Evolutionary conservation across 2,113 vertebrate genomes (phyloP), one percentile per base, ranked within the genome.

Genomic region (Phylloscopus trochilus): DNA sequence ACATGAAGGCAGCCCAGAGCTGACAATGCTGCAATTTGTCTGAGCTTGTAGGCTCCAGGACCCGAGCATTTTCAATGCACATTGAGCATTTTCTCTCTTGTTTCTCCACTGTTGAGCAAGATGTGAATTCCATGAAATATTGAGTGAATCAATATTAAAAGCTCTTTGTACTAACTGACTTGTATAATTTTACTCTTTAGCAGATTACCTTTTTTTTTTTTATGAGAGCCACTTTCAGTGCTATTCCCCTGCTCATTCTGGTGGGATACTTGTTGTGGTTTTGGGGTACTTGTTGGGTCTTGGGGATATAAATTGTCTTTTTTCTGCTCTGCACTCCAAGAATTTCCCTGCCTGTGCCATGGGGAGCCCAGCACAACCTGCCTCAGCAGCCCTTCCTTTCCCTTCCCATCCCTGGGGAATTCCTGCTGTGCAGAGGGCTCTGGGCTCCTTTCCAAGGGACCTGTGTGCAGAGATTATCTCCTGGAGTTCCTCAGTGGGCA

Each of bases 81-180:
- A 70, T 19, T 21, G 80, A 90, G 59, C 78, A 3, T 89, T 93
- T 95, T 78, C 74, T 79, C 74, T 59, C 83, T 51, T 2, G 0
- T 60, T 73, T 58, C 83, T 92, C 74, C 79, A 13, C 76, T 79
- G 52, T 67, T 82, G 83, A 93, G 89, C 67, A 55, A 77, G 92
- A 92, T 81, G 82, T 69, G 70, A 88, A 75, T 90, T 73, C 94
- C 91, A 84, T 95, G 63, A 96, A 97, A 96, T 95, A 96, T 63
- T 94, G 94, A 62, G 37, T 44, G 86, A 95, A 96, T 95, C 93
- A 95, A 95, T 96, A 96, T 93, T 97, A 90, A 95, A 96, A 80
- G 85, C 87, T 95, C 72, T 95, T 96, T 33, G 44, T 90, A 89
- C 90, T 92, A 92, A 82, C 87, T 96, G 92, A 73, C 86, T 91